phyloP scores from a whole-genome alignment of 2,888 invertebrate genomes.

The Pristionchus japonicus region DNA sequence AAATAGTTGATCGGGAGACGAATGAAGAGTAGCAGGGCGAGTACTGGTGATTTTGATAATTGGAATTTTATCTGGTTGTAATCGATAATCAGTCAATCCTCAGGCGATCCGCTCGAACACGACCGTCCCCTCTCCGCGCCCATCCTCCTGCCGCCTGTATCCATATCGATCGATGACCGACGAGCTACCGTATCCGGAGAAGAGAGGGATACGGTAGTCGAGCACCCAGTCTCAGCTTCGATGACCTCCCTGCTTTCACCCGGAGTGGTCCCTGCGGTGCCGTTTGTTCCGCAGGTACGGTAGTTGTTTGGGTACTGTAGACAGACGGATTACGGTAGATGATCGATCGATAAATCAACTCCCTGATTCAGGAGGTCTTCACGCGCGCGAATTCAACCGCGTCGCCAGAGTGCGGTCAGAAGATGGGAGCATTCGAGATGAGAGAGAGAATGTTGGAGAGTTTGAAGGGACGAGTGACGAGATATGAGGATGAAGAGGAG shows the following conservation, averaged over 20 bases:
- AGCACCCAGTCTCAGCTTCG: background rate
- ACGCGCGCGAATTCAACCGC: background rate
- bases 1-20: too few relatives aligned
- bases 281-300: constrained; percentile 37
- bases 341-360: background rate
- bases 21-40: background rate
- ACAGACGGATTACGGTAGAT: background rate
- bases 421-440: constrained; percentile 57
- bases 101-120: background rate
- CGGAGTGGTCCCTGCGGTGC: constrained; percentile 26
- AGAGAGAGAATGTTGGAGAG: constrained; percentile 60
- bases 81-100: background rate
- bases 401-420: constrained; percentile 43
- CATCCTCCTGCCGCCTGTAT: background rate
- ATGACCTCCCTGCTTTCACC: background rate
- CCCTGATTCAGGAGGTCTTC: constrained; percentile 7
- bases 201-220: background rate
- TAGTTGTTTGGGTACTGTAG: background rate
- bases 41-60: background rate
- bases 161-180: background rate
- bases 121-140: constrained; percentile 32
- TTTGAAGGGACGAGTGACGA: constrained; percentile 55
- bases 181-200: constrained; percentile 12
- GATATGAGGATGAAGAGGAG: constrained; percentile 31
- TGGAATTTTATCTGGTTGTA: too few relatives aligned